Base-by-base conservation (phyloP, 2,888 invertebrate species). In the Ichneumoninae sp. region DNA sequence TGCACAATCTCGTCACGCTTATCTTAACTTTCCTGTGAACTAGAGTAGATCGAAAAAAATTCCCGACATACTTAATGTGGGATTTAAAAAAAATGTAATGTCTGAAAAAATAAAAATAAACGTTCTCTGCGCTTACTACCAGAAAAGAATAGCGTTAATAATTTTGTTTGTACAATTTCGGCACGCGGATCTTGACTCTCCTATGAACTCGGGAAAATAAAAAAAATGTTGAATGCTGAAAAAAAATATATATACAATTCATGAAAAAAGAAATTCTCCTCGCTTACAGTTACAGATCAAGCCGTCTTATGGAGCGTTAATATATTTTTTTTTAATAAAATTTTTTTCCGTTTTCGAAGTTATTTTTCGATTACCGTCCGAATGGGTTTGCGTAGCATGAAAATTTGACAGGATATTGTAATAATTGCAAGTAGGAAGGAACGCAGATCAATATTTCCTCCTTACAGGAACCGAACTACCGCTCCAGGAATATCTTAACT, bases 361-460 rank as follows among this genome's bases (percentile, higher is more conserved):
- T 30, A 4, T 60, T 13, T 57, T 26, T 60, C 30, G 26, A 10
- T 30, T 33, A 33, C 33, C 16, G 30, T 30, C 33, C 30, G 30
- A 33, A 36, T 65, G n/a, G 3, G 30, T 77, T 19, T 30, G 60
- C 10, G 6, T 13, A 5, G 74, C 33, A 13, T 22, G n/a, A 30
- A 65, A 60, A 80, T 73, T 44, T 36, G 57, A 40, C 63, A 74
- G 84, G 74, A 78, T 78, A 81, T 84, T 77, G 63, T 70, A 84
- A 81, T 84, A 74, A 84, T 84, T 74, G 83, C 83, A 54, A 65
- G 63, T 68, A 80, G 63, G 47, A 74, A 81, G 57, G 44, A 77
- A 33, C 47, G 69, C 63, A 74, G 81, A 84, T 84, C 84, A 84
- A 84, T 84, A 84, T 84, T 81, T 81, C 81, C 81, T 81, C 63